Evolutionary conservation across 2,797 vertebrate species (phyloP), one percentile per base, ranked within the genome.

Genomic region (Phataginus tricuspis): DNA sequence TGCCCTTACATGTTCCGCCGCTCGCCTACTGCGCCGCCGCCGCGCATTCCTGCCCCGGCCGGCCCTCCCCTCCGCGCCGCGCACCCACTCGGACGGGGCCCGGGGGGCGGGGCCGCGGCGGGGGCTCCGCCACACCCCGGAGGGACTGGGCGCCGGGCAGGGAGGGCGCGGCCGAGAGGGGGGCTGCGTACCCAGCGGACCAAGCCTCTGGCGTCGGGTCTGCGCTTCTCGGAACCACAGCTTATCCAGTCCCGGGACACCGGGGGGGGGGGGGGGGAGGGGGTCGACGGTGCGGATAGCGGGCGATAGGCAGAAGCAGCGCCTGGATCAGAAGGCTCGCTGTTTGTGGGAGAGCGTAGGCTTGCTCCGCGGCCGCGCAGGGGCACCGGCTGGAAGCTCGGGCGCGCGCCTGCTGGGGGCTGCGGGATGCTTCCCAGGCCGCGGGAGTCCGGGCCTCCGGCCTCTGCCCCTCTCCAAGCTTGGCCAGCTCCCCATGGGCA

Each of bases 1-100:
- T 99, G 99, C 98, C 98, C 96, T 98, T 98, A 99, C 99, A 98
- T 99, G 99, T 98, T 99, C 99, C 90, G 98, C 98, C 64, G 96
- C 98, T 97, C 97, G 98, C 97, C 95, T 80, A 57, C 94, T 51
- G 93, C 92, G 85, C 74, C 78, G 95, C 95, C 99, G 98, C 98
- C 53, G 96, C 94, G 97, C 98, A 98, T 98, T 98, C 98, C 98
- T 91, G 96, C 74, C 95, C 96, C 34, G 91, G 97, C 96, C 90
- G 49, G 98, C 98, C 98, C 98, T 95, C 97, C 97, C 97, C 93
- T 84, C 91, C 4, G 71, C n/a, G 27, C 86, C 0, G 71, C 37
- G 51, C 83, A 53, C 86, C 82, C 31, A 39, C 63, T 34, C 11
- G 18, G 90, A 39, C 98, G 37, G 95, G 55, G 95, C 80, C 31